A percentile compares a stretch with the other conserved stretches of the same genome.
These are phyloP conservation scores for Cantharis nigra DNA, from an alignment of 2,888 invertebrate species.

Conservation along the genomic window DNA sequence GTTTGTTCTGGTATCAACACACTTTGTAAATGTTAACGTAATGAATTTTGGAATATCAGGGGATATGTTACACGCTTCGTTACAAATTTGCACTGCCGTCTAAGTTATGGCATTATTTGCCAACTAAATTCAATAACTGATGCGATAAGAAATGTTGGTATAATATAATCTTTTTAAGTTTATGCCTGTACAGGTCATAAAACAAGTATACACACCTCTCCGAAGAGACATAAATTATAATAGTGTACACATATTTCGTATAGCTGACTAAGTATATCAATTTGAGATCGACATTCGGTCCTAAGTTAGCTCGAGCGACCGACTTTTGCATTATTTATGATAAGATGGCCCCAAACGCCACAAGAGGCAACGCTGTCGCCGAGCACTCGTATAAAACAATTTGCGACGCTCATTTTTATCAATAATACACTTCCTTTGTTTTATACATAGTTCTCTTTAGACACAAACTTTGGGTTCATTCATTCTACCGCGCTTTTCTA, in stretches of 20 bases:
- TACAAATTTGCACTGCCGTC: not conserved
- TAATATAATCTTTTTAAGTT: conserved; percentile 21
- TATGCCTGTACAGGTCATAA: conserved; percentile 26
- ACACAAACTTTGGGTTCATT: conserved; percentile 26
- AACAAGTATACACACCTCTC: conserved; percentile 31
- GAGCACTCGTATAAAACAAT: conserved; percentile 54
- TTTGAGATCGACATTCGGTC: conserved; percentile 40
- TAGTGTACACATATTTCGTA: conserved; percentile 37
- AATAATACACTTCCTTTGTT: conserved; percentile 51
- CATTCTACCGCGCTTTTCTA: conserved; percentile 30
- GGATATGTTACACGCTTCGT: not conserved
- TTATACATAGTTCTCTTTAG: conserved; percentile 29
- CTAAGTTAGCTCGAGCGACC: conserved; percentile 30
- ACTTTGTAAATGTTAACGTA: not conserved
- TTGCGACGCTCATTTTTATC: conserved; percentile 55
- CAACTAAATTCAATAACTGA: not conserved
- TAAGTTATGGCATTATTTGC: not conserved
- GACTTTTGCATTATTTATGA: conserved; percentile 49
- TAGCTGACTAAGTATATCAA: conserved; percentile 41
- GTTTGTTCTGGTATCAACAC: not conserved
- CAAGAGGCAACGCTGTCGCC: conserved; percentile 42
- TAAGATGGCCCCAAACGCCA: conserved; percentile 42
- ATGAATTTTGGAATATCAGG: not conserved
- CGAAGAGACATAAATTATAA: conserved; percentile 30
- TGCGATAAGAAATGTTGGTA: conserved; percentile 12